Base-by-base conservation (phyloP, 2,113 vertebrate genomes). In the Perca flavescens region DNA sequence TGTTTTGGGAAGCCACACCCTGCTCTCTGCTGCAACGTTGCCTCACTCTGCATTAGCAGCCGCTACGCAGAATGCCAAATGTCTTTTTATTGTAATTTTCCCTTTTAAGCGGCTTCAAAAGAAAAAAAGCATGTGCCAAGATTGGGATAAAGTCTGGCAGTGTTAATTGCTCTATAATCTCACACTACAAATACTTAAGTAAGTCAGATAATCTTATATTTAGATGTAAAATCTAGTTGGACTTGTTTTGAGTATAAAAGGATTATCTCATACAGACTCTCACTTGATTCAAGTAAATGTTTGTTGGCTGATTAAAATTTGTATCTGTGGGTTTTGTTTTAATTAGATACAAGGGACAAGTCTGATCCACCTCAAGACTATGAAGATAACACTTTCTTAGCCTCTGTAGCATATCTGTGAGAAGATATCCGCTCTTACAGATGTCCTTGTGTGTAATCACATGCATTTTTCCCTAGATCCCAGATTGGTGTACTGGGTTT, bases 151-250 rank as follows among this genome's bases (percentile, higher is more conserved):
- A 56, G 25, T 47, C 80, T 60, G 71, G 52, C 43, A 2, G 8
- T 58, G 56, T 82, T 83, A 77, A 74, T 78, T 75, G 53, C 77
- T 65, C 22, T 52, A 17, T 82, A 67, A 83, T 80, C 79, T 49
- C n/a, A 31, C 40, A 57, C 36, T 57, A 21, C 2, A 71, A 68
- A 74, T 80, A 57, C 31, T 49, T 61, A 19, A 65, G 53, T 57
- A 31, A 75, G 64, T 28, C 56, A 74, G 79, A 76, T 82, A 75
- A 82, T 67, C 75, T 79, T 16, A 28, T 54, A 21, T 88, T 79
- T 62, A 68, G 70, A 81, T 49, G 78, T 52, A 58, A 63, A 84
- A 72, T 75, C 53, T 62, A 71, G 28, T 62, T 46, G 52, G 71
- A 77, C 46, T 58, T 84, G 31, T 72, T 74, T 82, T 40, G 21